Evolutionary conservation across 2,113 vertebrate species (phyloP), one percentile per base, ranked within the genome.

Genomic region (Burhinus bistriatus): DNA sequence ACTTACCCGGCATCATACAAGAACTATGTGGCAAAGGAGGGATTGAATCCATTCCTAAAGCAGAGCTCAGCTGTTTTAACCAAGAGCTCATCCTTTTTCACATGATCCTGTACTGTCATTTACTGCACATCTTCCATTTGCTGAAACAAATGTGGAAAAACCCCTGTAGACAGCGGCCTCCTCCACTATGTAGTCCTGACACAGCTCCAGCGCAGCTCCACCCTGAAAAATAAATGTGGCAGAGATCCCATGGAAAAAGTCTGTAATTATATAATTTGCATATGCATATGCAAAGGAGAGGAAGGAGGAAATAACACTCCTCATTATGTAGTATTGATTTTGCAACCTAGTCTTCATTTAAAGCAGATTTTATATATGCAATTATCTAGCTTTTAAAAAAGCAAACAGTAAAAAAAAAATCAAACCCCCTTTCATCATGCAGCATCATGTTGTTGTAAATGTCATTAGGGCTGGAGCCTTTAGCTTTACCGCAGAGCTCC

Each of bases 281-380:
- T 93, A 93, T 94, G 77, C 90, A 91, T 86, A 95, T 88, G 79
- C 75, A 49, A 86, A 92, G 58, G 70, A 90, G 82, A 90, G 73
- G 92, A 96, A 95, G 89, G 58, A 93, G 68, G 92, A 95, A 95
- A 89, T 80, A 95, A 96, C 79, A 26, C 66, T 92, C 54, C 85
- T 92, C 86, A 90, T 97, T 92, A 95, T 77, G 89, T 77, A 84
- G 71, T 58, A 93, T 92, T 96, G 93, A 95, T 90, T 96, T 95
- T 93, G 85, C 86, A 89, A 97, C 83, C 71, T 83, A 86, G 45
- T 83, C 86, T 55, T 95, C 86, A 88, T 88, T 83, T 80, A 76
- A 86, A 89, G 79, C 49, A 83, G 83, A 90, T 77, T 92, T 87
- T 69, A 83, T 55, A 57, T 20, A 71, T 83, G 80, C 62, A 92